phyloP scores from a whole-genome alignment of 2,797 vertebrate species.

The Fundulus diaphanus region DNA sequence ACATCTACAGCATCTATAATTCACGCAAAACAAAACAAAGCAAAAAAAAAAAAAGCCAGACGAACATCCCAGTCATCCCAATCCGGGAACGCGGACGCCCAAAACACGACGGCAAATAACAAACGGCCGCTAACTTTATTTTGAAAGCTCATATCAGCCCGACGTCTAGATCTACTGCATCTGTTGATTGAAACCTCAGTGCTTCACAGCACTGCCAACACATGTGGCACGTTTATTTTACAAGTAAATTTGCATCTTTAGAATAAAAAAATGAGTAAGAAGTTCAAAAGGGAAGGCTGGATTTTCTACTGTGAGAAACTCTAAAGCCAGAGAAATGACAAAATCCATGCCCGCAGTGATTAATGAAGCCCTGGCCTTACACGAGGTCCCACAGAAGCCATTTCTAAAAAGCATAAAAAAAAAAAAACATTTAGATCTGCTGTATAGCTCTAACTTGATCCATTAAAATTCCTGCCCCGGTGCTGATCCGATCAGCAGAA shows the following conservation, averaged over 20 bases:
- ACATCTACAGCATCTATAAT: neutral
- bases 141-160: constrained; percentile 14
- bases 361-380: constrained; percentile 59
- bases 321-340: constrained; percentile 24
- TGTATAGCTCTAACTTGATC: constrained; percentile 44
- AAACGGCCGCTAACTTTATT: neutral
- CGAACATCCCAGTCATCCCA: neutral
- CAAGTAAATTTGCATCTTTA: constrained; percentile 37
- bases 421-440: constrained; percentile 58
- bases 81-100: neutral
- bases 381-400: constrained; percentile 53
- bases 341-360: constrained; percentile 50
- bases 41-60: neutral
- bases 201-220: constrained; percentile 10
- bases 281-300: constrained; percentile 18
- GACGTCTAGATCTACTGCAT: constrained; percentile 20
- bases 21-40: neutral
- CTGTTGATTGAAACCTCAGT: constrained; percentile 7
- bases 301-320: constrained; percentile 60
- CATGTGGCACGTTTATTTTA: constrained; percentile 37
- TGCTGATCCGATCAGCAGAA: constrained; percentile 66
- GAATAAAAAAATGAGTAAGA: constrained; percentile 26
- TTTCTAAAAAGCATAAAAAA: constrained; percentile 57
- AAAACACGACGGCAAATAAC: neutral
- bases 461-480: constrained; percentile 69